Evolutionary conservation across 2,113 vertebrate genomes (phyloP), one percentile per base, ranked within the genome.

Genomic region (Hypocryptadius cinnamomeus): DNA sequence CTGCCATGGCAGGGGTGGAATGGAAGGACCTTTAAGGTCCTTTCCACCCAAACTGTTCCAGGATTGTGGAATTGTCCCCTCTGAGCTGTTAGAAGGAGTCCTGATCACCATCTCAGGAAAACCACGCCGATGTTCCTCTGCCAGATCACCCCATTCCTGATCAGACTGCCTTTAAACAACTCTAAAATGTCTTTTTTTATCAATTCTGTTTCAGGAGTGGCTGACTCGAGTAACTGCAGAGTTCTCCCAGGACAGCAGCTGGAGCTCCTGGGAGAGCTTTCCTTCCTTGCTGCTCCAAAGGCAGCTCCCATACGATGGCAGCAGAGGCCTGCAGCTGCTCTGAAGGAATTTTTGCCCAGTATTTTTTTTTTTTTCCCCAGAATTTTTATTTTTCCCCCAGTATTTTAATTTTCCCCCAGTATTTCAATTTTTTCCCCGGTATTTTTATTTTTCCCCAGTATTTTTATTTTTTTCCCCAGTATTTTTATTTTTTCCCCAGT

Each of bases 221-320:
- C 78, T 8, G 11, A 31, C 11, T 45, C 0, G 22, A 60, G 7
- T 3, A 14, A 4, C 31, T 0, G 2, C 79, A 1, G 79, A 4
- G 6, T 2, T 53, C 59, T 68, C n/a, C 5, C 6, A 40, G 50
- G 51, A 8, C 4, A 18, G 31, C 2, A 7, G 7, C 19, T 0
- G 61, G 7, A 11, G 27, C 53, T 33, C 69, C 35, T 4, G 0
- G 40, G 61, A 54, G 70, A 72, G 22, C 4, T 28, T 76, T 30
- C 30, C 12, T 33, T 33, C 31, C 39, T 2, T 0, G 35, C 61
- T 79, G 96, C 92, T 95, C 89, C 59, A 2, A 64, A 80, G 20
- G 42, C 83, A 57, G 56, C 31, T 91, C 81, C 96, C 97, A 96
- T 96, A 61, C 92, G 97, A 81, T 97, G 97, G 96, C 94, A 96